Base-by-base conservation (phyloP, 2,797 vertebrate genomes). In the Heliangelus exortis region DNA sequence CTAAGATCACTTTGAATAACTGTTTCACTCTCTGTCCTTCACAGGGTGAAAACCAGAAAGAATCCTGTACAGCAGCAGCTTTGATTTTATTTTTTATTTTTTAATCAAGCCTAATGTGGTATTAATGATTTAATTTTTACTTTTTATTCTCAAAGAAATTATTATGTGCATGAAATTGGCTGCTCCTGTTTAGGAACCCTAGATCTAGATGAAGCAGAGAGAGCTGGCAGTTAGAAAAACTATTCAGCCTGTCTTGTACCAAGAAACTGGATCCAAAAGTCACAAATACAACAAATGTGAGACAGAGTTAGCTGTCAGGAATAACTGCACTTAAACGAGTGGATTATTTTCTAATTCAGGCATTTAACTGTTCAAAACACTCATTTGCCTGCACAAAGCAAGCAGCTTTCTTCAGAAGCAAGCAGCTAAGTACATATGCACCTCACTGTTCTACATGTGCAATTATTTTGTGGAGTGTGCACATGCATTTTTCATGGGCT, bases 71-170 rank as follows among this genome's bases (percentile, higher is more conserved):
- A 92, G 92, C 95, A 97, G 91, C 69, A 96, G 88, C 78, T 88
- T 65, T 66, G 43, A 79, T 87, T 94, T 94, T 91, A 39, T 39
- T 41, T 41, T 41, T 41, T 41, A 41, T 41, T 41, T 41, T 41
- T 41, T 14, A 41, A 13, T 22, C 57, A 84, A 96, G 74, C 63
- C 39, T 87, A 75, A 81, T 47, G 85, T 48, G 43, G 54, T 33
- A 82, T 59, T 55, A 74, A 67, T 68, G 3, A 83, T 89, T 81
- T 80, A 9, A 65, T 34, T 93, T 89, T 76, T 48, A 48, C 41
- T 80, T 77, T 26, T 67, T 87, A 25, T 96, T 97, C 97, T 95
- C 80, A 93, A 96, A 96, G 87, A 96, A 97, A 96, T 80, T 83
- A 95, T 76, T 84, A 55, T 68, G 54, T 54, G 72, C 63, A 77